phyloP scores from a whole-genome alignment of 2,888 invertebrate genomes.

The Leptopilina myrica region DNA sequence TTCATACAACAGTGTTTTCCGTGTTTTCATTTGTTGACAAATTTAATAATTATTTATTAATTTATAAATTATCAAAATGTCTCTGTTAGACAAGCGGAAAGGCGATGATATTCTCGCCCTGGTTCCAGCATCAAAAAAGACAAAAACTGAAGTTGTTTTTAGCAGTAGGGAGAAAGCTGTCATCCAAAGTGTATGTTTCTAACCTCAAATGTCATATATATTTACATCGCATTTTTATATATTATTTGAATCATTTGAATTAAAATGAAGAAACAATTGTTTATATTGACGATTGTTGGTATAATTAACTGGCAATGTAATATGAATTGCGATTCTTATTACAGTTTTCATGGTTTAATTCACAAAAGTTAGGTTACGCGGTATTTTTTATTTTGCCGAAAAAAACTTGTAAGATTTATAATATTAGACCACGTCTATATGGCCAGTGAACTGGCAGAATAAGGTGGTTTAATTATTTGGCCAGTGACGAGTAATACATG shows the following conservation, averaged over 20 bases:
- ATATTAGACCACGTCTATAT: too few species aligned
- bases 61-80: conserved; percentile 62
- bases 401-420: conserved; percentile 24
- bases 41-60: conserved; percentile 17
- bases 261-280: neutral
- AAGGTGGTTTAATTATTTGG: too few species aligned
- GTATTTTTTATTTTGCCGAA: neutral
- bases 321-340: neutral
- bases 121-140: conserved; percentile 81
- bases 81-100: conserved; percentile 73
- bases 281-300: conserved; percentile 12
- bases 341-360: too few species aligned
- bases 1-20: too few species aligned
- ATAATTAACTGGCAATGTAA: neutral
- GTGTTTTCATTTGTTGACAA: conserved; percentile 9
- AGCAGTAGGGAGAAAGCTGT: conserved; percentile 87
- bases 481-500: too few species aligned
- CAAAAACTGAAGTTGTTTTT: conserved; percentile 85
- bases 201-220: conserved; percentile 50
- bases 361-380: too few species aligned
- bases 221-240: neutral
- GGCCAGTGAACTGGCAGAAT: too few species aligned
- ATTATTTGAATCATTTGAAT: too few species aligned
- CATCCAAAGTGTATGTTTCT: conserved; percentile 83
- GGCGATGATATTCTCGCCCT: conserved; percentile 74